Evolutionary conservation across 2,888 invertebrate genomes (phyloP), one percentile per base, ranked within the genome.

Genomic region (Drosophila acutilabella): DNA sequence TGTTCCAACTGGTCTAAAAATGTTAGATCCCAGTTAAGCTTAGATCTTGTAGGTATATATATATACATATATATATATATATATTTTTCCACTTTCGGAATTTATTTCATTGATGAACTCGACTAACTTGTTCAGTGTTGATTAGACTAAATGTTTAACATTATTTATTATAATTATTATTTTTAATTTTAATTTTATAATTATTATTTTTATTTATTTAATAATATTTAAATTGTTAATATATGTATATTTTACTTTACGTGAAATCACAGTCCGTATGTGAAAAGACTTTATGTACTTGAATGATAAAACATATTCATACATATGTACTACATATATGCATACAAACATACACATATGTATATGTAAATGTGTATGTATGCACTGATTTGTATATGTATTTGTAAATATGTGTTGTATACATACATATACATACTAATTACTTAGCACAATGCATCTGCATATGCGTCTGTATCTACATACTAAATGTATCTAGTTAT

Each of bases 251-350:
- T 81, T 80, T 85, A 86, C 87, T 89, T 91, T 90, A 91, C 82
- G 88, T 88, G 89, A 91, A 92, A 92, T 92, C 92, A 92, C 92
- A 92, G 92, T 92, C 92, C 91, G 92, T 91, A 92, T 92, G 92
- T 92, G 92, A 92, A 92, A 90, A 91, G 89, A 91, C 89, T 89
- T 83, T 85, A 88, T 88, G 78, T 83, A 86, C 83, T 88, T 76
- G 76, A 81, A 84, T 83, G 78, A 73, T 71, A 71, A 84, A 75
- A 67, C 69, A 64, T 72, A 67, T 71, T 62, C 40, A 66, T 71
- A n/a, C n/a, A n/a, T n/a, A n/a, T n/a, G n/a, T n/a, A n/a, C n/a
- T n/a, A n/a, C n/a, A n/a, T n/a, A 64, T 72, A 67, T 71, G 59
- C 40, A 66, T 71, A 60, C 62, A 54, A 47, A 57, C 57, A 11